Evolutionary conservation across 1,140 invertebrate genomes (phyloP), one percentile per base, ranked within the genome.

Genomic region (Drosophila nikananu): DNA sequence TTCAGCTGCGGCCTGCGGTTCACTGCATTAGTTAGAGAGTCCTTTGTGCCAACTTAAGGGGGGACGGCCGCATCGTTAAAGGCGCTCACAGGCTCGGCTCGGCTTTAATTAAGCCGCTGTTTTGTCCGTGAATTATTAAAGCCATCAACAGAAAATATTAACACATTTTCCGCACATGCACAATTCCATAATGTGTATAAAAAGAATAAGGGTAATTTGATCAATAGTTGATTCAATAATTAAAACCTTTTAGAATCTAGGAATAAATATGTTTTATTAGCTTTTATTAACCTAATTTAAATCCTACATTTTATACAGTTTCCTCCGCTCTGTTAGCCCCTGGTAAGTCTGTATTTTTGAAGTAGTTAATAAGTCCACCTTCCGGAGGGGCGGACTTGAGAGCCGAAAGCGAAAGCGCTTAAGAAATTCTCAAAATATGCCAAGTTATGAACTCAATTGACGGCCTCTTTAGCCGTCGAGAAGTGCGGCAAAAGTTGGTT

Each of bases 21-120:
- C 63, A 67, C 57, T 84, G 81, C 84, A 90, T 87, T 84, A 84
- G 81, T 68, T 75, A 79, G 63, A 42, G 79, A 46, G 25, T 44
- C 35, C 58, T 77, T 77, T 81, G 79, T 73, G 66, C 62, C 32
- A 80, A 58, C 65, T 65, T 61, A 37, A 32, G 35, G 17, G 35
- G 21, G 15, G 32, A 23, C 3, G 48, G n/a, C 54, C 54, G 54
- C 35, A 25, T 57, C 35, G 42, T 68, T 71, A 73, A 68, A 54
- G 49, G 23, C 21, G 21, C 27, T 19, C 21, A 58, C 63, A 64
- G 65, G 55, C 48, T 49, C 39, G 25, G 17, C 17, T 66, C 25
- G 60, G 62, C 81, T 87, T 81, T 89, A 89, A 87, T 87, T 87
- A 84, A 78, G 84, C 81, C 32, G 27, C 60, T 65, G 55, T 62